A percentile compares a stretch with the other conserved stretches of the same genome.
These are phyloP conservation scores for Chydorus sphaericus DNA, from an alignment of 2,888 invertebrate genomes.

Conservation along the genomic window DNA sequence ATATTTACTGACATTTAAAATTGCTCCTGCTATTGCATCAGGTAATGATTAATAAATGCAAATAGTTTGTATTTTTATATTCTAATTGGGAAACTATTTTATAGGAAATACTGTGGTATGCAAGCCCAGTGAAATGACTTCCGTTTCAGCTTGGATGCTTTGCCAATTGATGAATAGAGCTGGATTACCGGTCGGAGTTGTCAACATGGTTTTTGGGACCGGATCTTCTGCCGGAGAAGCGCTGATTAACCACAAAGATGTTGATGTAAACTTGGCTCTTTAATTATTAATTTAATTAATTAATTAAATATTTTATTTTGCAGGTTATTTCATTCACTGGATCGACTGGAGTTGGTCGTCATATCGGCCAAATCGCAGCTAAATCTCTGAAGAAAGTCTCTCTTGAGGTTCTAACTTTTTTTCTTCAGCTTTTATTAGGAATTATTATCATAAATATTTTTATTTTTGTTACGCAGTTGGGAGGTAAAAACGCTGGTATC, in stretches of 20 bases:
- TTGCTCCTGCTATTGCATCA: constrained; percentile 35
- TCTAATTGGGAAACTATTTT: neutral
- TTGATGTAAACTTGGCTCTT: constrained; percentile 25
- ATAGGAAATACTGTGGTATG: constrained; percentile 36
- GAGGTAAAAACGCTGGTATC: constrained; percentile 40
- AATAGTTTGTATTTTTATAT: neutral
- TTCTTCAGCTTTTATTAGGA: neutral
- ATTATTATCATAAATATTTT: neutral
- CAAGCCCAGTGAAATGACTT: constrained; percentile 41
- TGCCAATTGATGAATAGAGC: constrained; percentile 33
- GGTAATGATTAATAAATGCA: neutral
- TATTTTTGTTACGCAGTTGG: constrained; percentile 28
- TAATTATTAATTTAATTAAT: neutral
- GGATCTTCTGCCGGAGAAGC: constrained; percentile 35
- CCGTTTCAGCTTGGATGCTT: constrained; percentile 36
- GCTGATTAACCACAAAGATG: constrained; percentile 34
- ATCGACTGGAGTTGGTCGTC: constrained; percentile 32
- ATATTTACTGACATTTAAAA: constrained; percentile 39
- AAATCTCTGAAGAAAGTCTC: constrained; percentile 35
- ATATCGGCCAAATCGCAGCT: constrained; percentile 28
- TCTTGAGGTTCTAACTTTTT: constrained; percentile 30
- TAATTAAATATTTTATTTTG: neutral
- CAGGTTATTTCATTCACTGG: constrained; percentile 38
- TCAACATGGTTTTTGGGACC: constrained; percentile 38
- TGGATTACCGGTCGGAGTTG: constrained; percentile 36